Evolutionary conservation across 2,888 invertebrate species (phyloP).

Genomic region (Epinotia ramella): DNA sequence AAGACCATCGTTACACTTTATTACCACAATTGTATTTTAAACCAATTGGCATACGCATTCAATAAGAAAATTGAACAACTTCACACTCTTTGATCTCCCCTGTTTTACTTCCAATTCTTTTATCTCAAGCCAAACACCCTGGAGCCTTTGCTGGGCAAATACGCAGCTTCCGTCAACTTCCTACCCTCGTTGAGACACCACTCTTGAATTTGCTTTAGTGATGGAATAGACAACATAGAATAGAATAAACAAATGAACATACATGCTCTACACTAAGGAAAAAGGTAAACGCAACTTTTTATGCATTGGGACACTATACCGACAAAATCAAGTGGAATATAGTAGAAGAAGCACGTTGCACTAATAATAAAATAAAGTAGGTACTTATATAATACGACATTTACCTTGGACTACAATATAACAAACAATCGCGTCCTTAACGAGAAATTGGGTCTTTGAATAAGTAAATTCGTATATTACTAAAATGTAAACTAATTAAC

Average conservation of each 20-base stretch:
- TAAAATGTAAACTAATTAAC: neutral
- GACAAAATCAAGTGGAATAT: no score
- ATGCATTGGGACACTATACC: neutral
- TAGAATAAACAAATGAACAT: slow-evolving; percentile 4
- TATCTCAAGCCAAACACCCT: slow-evolving; percentile 41
- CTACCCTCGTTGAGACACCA: slow-evolving; percentile 18
- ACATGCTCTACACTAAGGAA: neutral
- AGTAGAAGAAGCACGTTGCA: neutral
- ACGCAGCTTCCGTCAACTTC: slow-evolving; percentile 33
- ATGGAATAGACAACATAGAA: slow-evolving; percentile 25
- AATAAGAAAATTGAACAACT: slow-evolving; percentile 44
- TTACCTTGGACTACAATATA: neutral
- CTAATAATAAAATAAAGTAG: no score
- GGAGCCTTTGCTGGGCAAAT: slow-evolving; percentile 31
- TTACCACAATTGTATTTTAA: slow-evolving; percentile 29
- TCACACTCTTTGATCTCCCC: slow-evolving; percentile 45
- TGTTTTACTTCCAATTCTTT: slow-evolving; percentile 44
- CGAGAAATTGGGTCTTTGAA: neutral
- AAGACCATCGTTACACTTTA: slow-evolving; percentile 16
- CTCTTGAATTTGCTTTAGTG: slow-evolving; percentile 24
- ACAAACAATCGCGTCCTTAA: no score
- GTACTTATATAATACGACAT: neutral
- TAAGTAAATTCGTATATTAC: neutral
- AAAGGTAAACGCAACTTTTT: neutral
- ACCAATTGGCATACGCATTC: slow-evolving; percentile 40